Evolutionary conservation across 2,888 invertebrate genomes (phyloP).

Genomic region (Actias luna): DNA sequence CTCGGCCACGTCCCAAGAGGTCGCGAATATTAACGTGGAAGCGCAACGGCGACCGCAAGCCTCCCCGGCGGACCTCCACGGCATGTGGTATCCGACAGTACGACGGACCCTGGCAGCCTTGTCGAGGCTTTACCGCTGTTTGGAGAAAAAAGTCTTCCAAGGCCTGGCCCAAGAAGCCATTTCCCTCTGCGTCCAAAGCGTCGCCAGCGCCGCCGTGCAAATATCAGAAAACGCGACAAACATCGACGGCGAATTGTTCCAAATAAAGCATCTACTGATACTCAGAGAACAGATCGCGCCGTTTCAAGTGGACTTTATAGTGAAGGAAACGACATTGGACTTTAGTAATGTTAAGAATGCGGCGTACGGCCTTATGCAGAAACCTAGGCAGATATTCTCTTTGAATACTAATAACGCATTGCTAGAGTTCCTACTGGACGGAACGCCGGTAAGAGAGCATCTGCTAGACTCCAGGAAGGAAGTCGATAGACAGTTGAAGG

Average conservation of each 20-base stretch:
- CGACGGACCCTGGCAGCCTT: conserved; percentile 96
- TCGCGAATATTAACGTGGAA: conserved; percentile 83
- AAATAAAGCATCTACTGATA: conserved; percentile 98
- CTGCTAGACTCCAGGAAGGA: conserved; percentile 97
- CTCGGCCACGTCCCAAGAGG: conserved; percentile 87
- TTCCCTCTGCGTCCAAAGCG: conserved; percentile 94
- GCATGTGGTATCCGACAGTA: conserved; percentile 99
- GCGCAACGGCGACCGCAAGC: conserved; percentile 70
- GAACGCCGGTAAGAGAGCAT: conserved; percentile 96
- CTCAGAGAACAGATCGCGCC: conserved; percentile 98
- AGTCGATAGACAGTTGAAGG: conserved; percentile 95
- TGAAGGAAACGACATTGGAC: conserved; percentile 96
- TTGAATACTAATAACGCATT: conserved; percentile 94
- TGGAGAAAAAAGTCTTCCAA: conserved; percentile 97
- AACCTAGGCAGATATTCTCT: conserved; percentile 92
- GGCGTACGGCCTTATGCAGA: conserved; percentile 88
- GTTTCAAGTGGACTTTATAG: conserved; percentile 96
- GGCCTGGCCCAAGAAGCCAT: conserved; percentile 98
- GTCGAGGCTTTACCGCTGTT: conserved; percentile 91
- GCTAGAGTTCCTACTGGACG: conserved; percentile 94
- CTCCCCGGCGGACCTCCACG: conserved; percentile 97
- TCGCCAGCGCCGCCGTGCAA: conserved; percentile 89
- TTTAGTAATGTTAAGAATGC: conserved; percentile 96
- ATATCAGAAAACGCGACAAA: conserved; percentile 89
- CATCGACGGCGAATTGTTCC: conserved; percentile 98